A percentile compares a stretch with the other conserved stretches of the same genome.
phyloP scores from a whole-genome alignment of 2,113 vertebrate genomes.

The Lycaon pictus region DNA sequence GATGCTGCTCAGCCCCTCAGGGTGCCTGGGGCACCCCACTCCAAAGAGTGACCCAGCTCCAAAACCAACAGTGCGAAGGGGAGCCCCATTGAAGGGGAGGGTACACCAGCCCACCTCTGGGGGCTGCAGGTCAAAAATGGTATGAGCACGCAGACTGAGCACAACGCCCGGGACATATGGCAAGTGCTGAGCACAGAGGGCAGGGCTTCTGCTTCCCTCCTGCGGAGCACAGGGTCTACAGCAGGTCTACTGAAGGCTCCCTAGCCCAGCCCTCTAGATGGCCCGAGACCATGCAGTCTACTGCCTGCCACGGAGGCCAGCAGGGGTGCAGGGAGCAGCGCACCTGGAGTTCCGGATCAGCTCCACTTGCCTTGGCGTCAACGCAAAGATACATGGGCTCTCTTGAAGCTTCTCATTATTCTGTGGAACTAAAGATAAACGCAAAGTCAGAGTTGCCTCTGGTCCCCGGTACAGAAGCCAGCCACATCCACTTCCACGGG shows the following conservation, averaged over 20 bases:
- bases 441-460: neutral
- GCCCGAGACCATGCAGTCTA: neutral
- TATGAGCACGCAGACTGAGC: fast-evolving
- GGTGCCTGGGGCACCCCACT: no score
- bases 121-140: neutral
- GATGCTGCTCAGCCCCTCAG: no score
- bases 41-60: neutral
- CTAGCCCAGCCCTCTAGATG: neutral
- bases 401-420: conserved; percentile 98
- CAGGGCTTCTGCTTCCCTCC: neutral
- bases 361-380: conserved; percentile 96
- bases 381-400: conserved; percentile 96
- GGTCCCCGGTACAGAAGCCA: neutral
- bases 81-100: neutral
- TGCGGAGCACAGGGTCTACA: neutral
- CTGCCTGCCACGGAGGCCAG: no score
- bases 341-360: conserved; percentile 97
- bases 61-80: neutral
- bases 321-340: neutral
- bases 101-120: fast-evolving
- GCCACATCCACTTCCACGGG: neutral
- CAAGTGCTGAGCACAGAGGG: fast-evolving
- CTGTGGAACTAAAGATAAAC: conserved; percentile 91
- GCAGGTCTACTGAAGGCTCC: neutral
- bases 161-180: neutral